phyloP scores from a whole-genome alignment of 2,888 invertebrate genomes.

The Cheilosia pagana region DNA sequence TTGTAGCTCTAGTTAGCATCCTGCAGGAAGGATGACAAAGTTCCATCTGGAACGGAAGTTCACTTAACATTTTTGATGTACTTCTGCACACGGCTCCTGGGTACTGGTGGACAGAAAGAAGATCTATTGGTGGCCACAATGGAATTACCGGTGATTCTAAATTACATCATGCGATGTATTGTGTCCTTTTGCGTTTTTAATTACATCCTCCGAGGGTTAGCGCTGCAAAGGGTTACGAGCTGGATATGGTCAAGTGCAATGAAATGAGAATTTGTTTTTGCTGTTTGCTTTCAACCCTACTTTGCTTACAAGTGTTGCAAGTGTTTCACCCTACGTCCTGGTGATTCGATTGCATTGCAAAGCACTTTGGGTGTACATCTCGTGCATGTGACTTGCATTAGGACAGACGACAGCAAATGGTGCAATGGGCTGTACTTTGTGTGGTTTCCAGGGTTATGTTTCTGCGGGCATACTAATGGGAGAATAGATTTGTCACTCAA shows the following conservation, averaged over 20 bases:
- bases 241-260: constrained; percentile 6
- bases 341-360: constrained; percentile 3
- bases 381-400: constrained; percentile 11
- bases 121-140: constrained; percentile 17
- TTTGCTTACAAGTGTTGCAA: constrained; percentile 2
- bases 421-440: constrained; percentile 19
- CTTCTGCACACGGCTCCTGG: neutral
- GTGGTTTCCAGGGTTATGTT: constrained; percentile 21
- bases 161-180: constrained; percentile 39
- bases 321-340: neutral
- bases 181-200: constrained; percentile 36
- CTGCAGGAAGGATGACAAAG: constrained; percentile 2
- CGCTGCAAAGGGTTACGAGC: neutral
- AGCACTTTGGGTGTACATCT: neutral
- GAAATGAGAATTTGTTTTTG: neutral
- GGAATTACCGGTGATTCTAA: constrained; percentile 42
- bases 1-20: neutral
- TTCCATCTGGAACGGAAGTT: constrained; percentile 42
- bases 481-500: constrained; percentile 20
- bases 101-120: neutral
- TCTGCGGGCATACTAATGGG: constrained; percentile 20
- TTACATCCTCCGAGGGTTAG: constrained; percentile 12
- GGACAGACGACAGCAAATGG: neutral
- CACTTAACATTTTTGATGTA: constrained; percentile 35
- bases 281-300: neutral